Evolutionary conservation across 1,140 invertebrate genomes (phyloP).

Genomic region (Scaptomyza hsui): DNA sequence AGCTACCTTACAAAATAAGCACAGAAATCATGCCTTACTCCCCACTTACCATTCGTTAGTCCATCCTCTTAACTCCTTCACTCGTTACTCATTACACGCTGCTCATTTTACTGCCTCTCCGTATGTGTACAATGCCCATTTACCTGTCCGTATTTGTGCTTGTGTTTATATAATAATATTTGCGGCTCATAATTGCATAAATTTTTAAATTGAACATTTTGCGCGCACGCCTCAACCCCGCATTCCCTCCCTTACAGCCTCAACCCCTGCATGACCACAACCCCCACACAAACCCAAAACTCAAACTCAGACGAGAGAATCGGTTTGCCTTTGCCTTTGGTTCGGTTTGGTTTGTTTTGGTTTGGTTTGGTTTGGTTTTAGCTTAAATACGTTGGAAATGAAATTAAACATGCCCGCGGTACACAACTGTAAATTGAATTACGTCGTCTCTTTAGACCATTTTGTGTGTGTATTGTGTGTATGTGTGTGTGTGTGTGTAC

Average conservation of each 20-base stretch:
- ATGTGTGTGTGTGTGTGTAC: slow-evolving; percentile 33
- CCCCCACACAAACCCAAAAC: background rate
- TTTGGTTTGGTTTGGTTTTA: slow-evolving; percentile 55
- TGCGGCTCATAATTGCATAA: slow-evolving; percentile 82
- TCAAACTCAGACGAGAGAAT: slow-evolving; percentile 12
- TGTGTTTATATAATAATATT: slow-evolving; percentile 80
- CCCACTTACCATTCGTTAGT: background rate
- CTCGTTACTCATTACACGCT: slow-evolving; percentile 6
- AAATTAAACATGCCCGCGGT: slow-evolving; percentile 79
- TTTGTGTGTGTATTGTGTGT: slow-evolving; percentile 8
- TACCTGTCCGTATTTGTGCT: slow-evolving; percentile 61
- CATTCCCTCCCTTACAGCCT: slow-evolving; percentile 20
- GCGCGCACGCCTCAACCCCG: slow-evolving; percentile 18
- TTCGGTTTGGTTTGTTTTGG: slow-evolving; percentile 19
- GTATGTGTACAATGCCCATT: slow-evolving; percentile 8
- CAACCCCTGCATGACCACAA: slow-evolving; percentile 19
- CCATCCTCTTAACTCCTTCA: background rate
- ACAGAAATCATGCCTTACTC: background rate
- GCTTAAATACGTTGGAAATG: slow-evolving; percentile 78
- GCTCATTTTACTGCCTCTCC: slow-evolving; percentile 52
- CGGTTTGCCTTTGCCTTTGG: slow-evolving; percentile 8
- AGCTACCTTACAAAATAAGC: too few relatives aligned
- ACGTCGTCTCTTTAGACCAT: slow-evolving; percentile 35
- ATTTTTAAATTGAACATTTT: slow-evolving; percentile 78
- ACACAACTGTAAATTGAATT: slow-evolving; percentile 72